Evolutionary conservation across 2,113 vertebrate genomes (phyloP).

Genomic region (Jaculus jaculus): DNA sequence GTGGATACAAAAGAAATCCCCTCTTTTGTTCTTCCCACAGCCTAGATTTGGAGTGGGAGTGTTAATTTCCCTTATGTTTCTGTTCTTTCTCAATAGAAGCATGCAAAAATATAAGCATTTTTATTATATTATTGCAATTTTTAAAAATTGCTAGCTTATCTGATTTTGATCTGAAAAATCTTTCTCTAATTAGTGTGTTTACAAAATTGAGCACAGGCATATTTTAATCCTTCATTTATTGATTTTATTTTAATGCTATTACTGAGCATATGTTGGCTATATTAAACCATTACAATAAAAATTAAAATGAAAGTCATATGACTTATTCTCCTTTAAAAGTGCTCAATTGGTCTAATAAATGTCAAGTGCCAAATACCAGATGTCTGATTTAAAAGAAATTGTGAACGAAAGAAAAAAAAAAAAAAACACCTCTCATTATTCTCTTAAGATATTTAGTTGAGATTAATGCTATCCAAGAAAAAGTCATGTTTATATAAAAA

Average conservation of each 20-base stretch:
- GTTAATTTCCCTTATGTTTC: slow-evolving; percentile 25
- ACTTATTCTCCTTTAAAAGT: slow-evolving; percentile 77
- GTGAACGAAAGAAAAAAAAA: slow-evolving; percentile 35
- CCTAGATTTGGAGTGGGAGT: not conserved
- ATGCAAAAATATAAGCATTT: slow-evolving; percentile 52
- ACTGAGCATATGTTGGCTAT: slow-evolving; percentile 77
- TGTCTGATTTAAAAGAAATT: slow-evolving; percentile 76
- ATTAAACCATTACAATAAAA: slow-evolving; percentile 80
- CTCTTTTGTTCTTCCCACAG: not conserved
- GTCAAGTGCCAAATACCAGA: slow-evolving; percentile 77
- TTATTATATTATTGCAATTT: slow-evolving; percentile 53
- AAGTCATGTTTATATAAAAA: slow-evolving; percentile 25
- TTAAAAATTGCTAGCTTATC: slow-evolving; percentile 29
- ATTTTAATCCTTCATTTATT: slow-evolving; percentile 74
- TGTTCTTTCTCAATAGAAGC: slow-evolving; percentile 49
- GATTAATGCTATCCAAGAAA: slow-evolving; percentile 44
- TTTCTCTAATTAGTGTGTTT: slow-evolving; percentile 74
- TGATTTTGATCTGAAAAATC: slow-evolving; percentile 58
- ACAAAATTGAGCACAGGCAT: slow-evolving; percentile 72
- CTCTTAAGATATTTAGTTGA: slow-evolving; percentile 53
- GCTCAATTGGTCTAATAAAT: slow-evolving; percentile 74
- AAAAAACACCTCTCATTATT: slow-evolving; percentile 48
- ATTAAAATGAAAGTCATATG: slow-evolving; percentile 82
- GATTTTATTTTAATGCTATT: slow-evolving; percentile 79
- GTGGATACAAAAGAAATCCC: not conserved